These are phyloP conservation scores for Drymodes brunneopygia DNA, from an alignment of 2,113 vertebrate genomes.

Conservation along the genomic window DNA sequence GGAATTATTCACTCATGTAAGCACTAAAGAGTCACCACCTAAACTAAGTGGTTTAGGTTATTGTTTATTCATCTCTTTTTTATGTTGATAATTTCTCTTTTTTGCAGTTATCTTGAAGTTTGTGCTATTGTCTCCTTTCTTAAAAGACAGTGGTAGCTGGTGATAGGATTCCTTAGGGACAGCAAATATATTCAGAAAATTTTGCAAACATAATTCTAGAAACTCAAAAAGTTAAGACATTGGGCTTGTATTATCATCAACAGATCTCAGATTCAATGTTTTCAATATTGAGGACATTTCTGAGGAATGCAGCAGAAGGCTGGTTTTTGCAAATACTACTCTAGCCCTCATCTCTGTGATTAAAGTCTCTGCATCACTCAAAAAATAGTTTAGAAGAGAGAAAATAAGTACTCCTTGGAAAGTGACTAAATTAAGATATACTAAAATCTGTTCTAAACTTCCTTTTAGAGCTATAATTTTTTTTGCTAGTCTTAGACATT, in stretches of 20 bases:
- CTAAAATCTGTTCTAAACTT: neutral
- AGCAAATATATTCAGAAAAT: neutral
- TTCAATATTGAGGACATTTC: neutral
- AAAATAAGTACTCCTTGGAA: neutral
- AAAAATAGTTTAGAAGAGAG: neutral
- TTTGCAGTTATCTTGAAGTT: neutral
- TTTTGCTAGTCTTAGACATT: neutral
- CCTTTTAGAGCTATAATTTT: neutral
- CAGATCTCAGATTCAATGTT: neutral
- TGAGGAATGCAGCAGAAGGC: neutral
- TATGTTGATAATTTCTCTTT: neutral
- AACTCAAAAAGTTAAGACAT: neutral
- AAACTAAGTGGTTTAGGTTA: neutral
- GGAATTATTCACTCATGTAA: neutral
- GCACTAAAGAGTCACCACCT: neutral
- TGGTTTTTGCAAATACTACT: neutral
- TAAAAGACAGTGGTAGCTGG: neutral
- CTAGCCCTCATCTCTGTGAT: neutral
- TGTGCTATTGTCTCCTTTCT: neutral
- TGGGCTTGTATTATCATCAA: neutral
- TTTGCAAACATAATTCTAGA: neutral
- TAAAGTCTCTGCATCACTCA: neutral
- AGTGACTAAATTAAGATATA: neutral
- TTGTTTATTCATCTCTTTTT: neutral
- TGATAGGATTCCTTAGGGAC: neutral